Base-by-base conservation (phyloP, 2,797 vertebrate genomes). In the Acipenser oxyrinchus region DNA sequence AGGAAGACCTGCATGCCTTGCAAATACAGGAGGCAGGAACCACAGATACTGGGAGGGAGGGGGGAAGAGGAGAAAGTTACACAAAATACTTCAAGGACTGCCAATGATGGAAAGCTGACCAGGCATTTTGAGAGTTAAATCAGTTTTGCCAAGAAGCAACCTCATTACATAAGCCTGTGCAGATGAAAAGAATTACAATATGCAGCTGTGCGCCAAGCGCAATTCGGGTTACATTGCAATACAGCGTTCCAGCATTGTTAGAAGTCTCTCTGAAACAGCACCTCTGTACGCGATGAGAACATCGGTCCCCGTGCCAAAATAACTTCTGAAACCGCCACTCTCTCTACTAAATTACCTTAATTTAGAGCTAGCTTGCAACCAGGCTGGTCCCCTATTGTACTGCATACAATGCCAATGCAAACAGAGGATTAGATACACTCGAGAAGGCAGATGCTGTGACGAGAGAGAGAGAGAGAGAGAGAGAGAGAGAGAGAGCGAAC, bases 401-500 rank as follows among this genome's bases (percentile, higher is more conserved):
- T 65, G 37, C 12, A 37, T 57, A 76, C 76, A 79, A 74, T 70
- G 70, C 52, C 48, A 58, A 71, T 15, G 65, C 71, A 69, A 75
- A 74, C 68, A 68, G 7, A 49, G 72, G 61, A 72, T 73, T 72
- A 76, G 64, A 52, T 49, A 13, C 50, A 67, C 68, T 66, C 68
- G 70, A 64, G 71, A 67, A 67, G 68, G 61, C 15, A 12, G 15
- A 49, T 7, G 37, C 6, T 10, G 10, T 10, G 52, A 15, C 12
- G 11, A 9, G 13, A 6, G 62, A 3, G 23, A 37, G 23, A 37
- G 37, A 37, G 37, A 37, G 37, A 37, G 37, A 37, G 23, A 37
- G 23, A 37, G 23, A 37, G 23, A 37, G 23, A 37, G 23, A 37
- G 23, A 37, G 23, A 37, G 23, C 2, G 23, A 37, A 2, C 2